Conservation (phyloP, 1,140 invertebrate genomes). For the Drosophila trapezifrons region DNA sequence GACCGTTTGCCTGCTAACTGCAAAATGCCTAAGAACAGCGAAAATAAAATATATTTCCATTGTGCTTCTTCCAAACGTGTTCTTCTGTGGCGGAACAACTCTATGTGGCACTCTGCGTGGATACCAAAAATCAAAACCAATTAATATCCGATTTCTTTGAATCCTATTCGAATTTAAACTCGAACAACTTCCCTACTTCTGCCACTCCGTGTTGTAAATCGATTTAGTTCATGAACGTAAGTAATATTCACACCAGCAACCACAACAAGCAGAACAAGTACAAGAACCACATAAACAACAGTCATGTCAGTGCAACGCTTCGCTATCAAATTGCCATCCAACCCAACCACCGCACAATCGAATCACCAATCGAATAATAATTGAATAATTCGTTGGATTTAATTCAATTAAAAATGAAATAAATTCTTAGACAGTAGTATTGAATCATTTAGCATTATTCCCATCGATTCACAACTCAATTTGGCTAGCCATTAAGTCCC, state of each 20-base stretch:
- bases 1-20: slow-evolving; percentile 19
- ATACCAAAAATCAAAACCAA: slow-evolving; percentile 41
- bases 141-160: slow-evolving; percentile 20
- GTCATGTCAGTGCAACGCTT: slow-evolving; percentile 42
- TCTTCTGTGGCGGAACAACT: slow-evolving; percentile 65
- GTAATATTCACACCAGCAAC: slow-evolving; percentile 44
- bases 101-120: slow-evolving; percentile 56
- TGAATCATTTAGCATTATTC: slow-evolving; percentile 17
- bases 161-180: slow-evolving; percentile 23
- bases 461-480: slow-evolving; percentile 14
- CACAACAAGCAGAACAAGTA: slow-evolving; percentile 33
- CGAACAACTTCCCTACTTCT: slow-evolving; percentile 25
- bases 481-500: slow-evolving; percentile 10
- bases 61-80: slow-evolving; percentile 69
- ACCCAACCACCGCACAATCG: slow-evolving; percentile 38
- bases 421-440: slow-evolving; percentile 6
- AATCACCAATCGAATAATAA: slow-evolving; percentile 7
- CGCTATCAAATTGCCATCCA: slow-evolving; percentile 48
- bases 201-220: slow-evolving; percentile 43
- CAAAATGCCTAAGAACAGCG: slow-evolving; percentile 23
- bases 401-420: neutral
- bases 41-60: slow-evolving; percentile 63
- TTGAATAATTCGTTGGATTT: neutral
- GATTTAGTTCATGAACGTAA: slow-evolving; percentile 77
- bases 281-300: slow-evolving; percentile 28